These are phyloP conservation scores for Capromys pilorides DNA, from an alignment of 2,797 vertebrate species.

Conservation along the genomic window DNA sequence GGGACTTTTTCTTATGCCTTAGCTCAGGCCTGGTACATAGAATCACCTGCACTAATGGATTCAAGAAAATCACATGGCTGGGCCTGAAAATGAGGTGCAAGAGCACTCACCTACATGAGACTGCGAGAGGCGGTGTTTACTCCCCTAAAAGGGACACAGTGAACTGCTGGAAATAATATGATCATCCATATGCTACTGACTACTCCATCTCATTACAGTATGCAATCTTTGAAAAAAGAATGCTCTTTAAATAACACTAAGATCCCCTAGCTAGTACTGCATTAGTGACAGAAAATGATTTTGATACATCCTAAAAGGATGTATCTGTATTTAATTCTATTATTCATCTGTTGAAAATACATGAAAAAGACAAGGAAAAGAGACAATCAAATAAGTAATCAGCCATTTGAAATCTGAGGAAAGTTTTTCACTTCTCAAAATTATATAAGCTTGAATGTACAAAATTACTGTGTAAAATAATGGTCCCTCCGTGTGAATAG, in stretches of 20 bases:
- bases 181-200: not conserved
- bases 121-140: not conserved
- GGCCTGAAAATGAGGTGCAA: not conserved
- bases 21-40: not conserved
- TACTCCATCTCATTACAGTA: not conserved
- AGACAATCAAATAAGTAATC: not conserved
- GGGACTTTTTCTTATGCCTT: not conserved
- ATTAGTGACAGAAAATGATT: not conserved
- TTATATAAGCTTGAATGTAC: not conserved
- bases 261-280: not conserved
- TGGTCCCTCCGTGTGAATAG: not conserved
- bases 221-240: not conserved
- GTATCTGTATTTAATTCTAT: not conserved
- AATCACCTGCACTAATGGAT: not conserved
- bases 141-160: not conserved
- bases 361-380: not conserved
- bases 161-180: not conserved
- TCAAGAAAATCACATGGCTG: not conserved
- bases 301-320: not conserved
- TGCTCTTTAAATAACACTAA: not conserved
- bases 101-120: accelerated
- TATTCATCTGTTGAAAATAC: not conserved
- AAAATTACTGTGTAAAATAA: not conserved
- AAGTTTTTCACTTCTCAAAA: not conserved
- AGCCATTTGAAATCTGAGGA: not conserved